Evolutionary conservation across 2,797 vertebrate species (phyloP).

Genomic region (Tympanoctomys barrerae): DNA sequence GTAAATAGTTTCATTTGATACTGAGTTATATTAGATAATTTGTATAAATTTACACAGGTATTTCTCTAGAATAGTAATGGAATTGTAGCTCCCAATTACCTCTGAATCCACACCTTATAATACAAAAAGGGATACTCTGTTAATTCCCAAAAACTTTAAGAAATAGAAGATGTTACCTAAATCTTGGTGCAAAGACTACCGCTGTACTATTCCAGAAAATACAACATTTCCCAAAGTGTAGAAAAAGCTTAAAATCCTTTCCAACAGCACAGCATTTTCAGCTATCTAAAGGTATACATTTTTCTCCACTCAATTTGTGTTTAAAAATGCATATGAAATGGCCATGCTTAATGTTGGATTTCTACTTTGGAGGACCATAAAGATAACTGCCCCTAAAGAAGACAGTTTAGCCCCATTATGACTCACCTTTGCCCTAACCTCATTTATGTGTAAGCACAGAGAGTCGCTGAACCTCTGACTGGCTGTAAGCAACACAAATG

Average conservation of each 20-base stretch:
- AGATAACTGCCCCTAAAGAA: not conserved
- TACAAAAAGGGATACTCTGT: not conserved
- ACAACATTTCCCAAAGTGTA: not conserved
- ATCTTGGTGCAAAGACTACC: not conserved
- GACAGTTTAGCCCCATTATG: not conserved
- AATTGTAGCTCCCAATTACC: not conserved
- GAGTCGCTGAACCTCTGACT: not conserved
- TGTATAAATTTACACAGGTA: not conserved
- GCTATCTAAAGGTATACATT: not conserved
- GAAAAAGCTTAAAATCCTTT: not conserved
- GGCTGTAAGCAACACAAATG: not conserved
- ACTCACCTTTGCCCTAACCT: not conserved
- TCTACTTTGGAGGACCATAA: not conserved
- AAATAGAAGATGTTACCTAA: not conserved
- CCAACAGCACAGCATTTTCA: no score
- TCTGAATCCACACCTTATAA: not conserved
- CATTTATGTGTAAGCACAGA: not conserved
- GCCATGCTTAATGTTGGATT: not conserved
- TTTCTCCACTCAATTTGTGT: not conserved
- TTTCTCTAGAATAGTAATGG: not conserved
- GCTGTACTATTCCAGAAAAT: not conserved
- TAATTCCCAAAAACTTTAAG: not conserved
- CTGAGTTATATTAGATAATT: not conserved
- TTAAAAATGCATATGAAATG: not conserved
- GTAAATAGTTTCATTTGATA: not conserved